A percentile compares a stretch with the other conserved stretches of the same genome.
Evolutionary conservation across 2,888 invertebrate species (phyloP).

Genomic region (Cheilosia grossa): DNA sequence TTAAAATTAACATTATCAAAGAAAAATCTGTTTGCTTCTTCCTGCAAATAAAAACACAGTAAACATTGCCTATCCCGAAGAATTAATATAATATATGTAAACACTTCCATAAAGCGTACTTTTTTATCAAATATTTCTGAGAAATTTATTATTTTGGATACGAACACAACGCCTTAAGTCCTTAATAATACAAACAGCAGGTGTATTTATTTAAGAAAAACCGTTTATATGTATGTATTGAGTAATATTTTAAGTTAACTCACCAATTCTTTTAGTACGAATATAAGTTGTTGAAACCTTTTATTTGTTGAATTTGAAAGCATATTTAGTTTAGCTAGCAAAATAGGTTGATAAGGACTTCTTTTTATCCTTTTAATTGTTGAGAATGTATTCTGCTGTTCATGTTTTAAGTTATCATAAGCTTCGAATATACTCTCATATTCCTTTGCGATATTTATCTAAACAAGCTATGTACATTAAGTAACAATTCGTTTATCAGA

Average conservation of each 20-base stretch:
- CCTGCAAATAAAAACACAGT: too few relatives aligned
- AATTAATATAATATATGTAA: too few relatives aligned
- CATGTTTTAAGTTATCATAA: conserved; percentile 5
- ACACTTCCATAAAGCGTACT: too few relatives aligned
- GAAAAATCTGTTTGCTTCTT: too few relatives aligned
- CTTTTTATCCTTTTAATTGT: conserved; percentile 22
- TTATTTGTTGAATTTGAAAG: conserved; percentile 17
- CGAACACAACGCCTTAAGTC: too few relatives aligned
- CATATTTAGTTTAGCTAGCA: conserved; percentile 4
- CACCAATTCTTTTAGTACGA: conserved; percentile 32
- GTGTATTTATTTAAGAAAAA: too few relatives aligned
- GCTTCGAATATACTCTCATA: conserved; percentile 22
- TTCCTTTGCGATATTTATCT: conserved; percentile 25
- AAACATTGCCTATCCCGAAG: too few relatives aligned
- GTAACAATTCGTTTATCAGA: not conserved
- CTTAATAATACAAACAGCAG: too few relatives aligned
- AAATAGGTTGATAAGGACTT: conserved; percentile 9
- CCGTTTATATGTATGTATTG: too few relatives aligned
- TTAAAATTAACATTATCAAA: too few relatives aligned
- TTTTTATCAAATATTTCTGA: too few relatives aligned
- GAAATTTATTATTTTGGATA: not conserved
- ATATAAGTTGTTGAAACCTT: conserved; percentile 41
- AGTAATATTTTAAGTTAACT: not conserved
- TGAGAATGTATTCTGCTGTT: conserved; percentile 8
- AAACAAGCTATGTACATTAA: not conserved